A percentile compares a stretch with the other conserved stretches of the same genome.
phyloP scores from a whole-genome alignment of 2,888 invertebrate species.

The Noctua janthe region DNA sequence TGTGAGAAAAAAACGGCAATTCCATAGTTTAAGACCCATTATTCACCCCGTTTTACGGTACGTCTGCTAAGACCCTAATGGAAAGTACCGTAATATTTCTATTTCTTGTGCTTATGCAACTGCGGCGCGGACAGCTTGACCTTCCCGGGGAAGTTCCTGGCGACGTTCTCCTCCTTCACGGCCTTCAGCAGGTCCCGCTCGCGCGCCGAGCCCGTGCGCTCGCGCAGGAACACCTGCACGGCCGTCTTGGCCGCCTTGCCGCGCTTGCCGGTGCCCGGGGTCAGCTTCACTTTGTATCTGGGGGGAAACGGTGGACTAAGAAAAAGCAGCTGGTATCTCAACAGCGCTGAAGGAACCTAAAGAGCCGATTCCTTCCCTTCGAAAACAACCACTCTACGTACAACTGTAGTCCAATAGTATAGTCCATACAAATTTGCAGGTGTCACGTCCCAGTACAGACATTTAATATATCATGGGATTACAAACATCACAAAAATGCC shows the following conservation, averaged over 20 bases:
- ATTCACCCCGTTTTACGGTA: neutral
- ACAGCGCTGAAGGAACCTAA: no score
- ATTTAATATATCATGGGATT: no score
- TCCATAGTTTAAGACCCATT: no score
- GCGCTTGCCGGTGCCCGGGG: constrained; percentile 97
- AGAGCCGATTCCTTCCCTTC: no score
- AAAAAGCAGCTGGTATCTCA: neutral
- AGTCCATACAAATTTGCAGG: no score
- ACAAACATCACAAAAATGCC: no score
- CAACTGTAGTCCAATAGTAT: no score
- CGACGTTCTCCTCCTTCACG: constrained; percentile 97
- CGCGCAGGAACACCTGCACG: constrained; percentile 96
- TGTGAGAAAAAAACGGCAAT: no score
- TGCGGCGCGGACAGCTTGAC: constrained; percentile 98
- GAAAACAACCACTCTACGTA: no score
- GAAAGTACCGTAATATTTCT: constrained; percentile 32
- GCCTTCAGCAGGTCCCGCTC: constrained; percentile 98
- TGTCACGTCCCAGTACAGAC: no score
- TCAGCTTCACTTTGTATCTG: constrained; percentile 98
- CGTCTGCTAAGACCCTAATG: neutral
- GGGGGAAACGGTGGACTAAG: neutral
- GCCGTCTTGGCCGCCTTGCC: constrained; percentile 99
- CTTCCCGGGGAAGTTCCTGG: constrained; percentile 99
- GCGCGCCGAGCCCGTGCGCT: constrained; percentile 93
- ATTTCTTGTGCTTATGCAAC: constrained; percentile 93